Conservation (phyloP, 2,113 vertebrate genomes). For the Hyperoodon ampullatus region DNA sequence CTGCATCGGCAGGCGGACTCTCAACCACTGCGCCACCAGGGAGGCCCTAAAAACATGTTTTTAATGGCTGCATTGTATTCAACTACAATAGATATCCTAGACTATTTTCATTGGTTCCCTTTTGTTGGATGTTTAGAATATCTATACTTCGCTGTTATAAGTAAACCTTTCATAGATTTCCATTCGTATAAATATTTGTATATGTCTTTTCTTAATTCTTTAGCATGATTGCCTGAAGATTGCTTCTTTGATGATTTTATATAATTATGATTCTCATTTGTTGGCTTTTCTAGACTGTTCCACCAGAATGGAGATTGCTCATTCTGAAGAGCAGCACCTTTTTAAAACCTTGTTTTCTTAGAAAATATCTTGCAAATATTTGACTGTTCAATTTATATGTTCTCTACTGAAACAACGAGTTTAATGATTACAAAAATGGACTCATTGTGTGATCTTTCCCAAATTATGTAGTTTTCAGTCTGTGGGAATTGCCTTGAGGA, state of each 20-base stretch:
- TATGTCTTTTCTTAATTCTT: background rate
- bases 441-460: background rate
- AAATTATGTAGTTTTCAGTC: background rate
- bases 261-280: background rate
- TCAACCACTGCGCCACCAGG: too few species aligned
- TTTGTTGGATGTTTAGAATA: background rate
- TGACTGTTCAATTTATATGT: background rate
- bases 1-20: too few species aligned
- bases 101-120: background rate
- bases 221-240: conserved; percentile 27
- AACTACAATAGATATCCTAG: background rate
- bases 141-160: background rate
- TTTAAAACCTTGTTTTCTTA: background rate
- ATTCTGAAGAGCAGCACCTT: background rate
- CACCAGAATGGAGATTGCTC: background rate
- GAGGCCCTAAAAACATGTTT: background rate
- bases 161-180: background rate
- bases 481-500: background rate
- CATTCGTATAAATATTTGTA: background rate
- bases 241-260: conserved; percentile 35
- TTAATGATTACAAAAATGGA: background rate
- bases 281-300: conserved; percentile 23
- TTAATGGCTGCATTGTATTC: conserved; percentile 4
- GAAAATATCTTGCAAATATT: background rate
- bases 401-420: background rate